These are phyloP conservation scores for Nyctalus aviator DNA, from an alignment of 2,797 vertebrate species.

Conservation along the genomic window DNA sequence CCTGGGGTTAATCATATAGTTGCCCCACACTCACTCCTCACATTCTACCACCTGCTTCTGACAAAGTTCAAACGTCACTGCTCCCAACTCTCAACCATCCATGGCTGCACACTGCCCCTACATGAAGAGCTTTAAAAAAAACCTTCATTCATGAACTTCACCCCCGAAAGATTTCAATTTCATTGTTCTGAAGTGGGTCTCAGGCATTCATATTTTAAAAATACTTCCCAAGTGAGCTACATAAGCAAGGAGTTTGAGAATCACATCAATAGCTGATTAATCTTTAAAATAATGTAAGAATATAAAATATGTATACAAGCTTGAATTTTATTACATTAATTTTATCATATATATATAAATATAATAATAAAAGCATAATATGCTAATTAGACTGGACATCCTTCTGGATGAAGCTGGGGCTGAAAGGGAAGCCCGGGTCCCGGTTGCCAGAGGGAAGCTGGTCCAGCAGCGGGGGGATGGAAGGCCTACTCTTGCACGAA, in stretches of 20 bases:
- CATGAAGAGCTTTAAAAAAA: neutral
- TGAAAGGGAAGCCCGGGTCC: too few species aligned
- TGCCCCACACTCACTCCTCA: neutral
- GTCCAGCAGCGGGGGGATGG: too few species aligned
- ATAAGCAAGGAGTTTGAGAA: neutral
- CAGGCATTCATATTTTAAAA: constrained; percentile 9
- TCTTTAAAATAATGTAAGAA: neutral
- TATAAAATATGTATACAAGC: neutral
- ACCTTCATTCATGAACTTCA: neutral
- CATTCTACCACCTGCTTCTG: neutral
- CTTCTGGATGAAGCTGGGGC: too few species aligned
- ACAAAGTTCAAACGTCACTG: neutral
- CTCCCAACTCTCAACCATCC: neutral
- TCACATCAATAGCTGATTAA: neutral
- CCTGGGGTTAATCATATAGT: neutral
- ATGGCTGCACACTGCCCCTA: neutral
- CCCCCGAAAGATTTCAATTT: neutral
- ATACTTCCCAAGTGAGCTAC: neutral
- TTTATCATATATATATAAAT: neutral
- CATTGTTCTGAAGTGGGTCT: neutral
- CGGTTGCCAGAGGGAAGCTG: too few species aligned
- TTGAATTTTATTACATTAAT: neutral
- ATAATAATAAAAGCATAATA: neutral
- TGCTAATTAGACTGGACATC: too few species aligned
- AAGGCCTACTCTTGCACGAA: too few species aligned